phyloP scores from a whole-genome alignment of 2,797 vertebrate species.

The Rhincodon typus region DNA sequence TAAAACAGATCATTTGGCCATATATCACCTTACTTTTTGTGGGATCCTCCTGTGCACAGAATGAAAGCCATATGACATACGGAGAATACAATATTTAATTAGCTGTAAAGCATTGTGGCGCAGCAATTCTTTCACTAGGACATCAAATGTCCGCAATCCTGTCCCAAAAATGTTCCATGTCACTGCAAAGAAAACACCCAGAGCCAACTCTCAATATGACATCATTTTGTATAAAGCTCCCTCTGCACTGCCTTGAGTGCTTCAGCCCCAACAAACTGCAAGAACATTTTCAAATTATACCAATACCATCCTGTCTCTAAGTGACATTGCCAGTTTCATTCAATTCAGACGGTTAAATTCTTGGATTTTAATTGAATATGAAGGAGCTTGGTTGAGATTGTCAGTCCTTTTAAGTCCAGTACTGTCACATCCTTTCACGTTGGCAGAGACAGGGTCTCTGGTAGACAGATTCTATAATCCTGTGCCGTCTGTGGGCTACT shows the following conservation, averaged over 20 bases:
- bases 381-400: background rate
- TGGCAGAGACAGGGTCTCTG: background rate
- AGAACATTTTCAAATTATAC: background rate
- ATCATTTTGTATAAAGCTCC: background rate
- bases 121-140: background rate
- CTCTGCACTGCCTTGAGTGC: background rate
- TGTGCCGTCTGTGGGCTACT: background rate
- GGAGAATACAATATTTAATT: background rate
- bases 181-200: background rate
- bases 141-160: background rate
- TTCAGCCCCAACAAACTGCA: background rate
- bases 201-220: background rate
- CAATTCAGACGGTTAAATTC: background rate
- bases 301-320: background rate
- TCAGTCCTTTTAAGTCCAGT: background rate
- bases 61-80: background rate
- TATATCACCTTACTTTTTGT: background rate
- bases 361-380: background rate
- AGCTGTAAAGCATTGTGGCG: background rate
- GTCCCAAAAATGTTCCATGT: background rate
- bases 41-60: background rate
- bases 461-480: background rate
- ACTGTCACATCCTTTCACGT: background rate
- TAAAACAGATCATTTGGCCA: background rate
- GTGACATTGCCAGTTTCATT: background rate